Base-by-base conservation (phyloP, 1,140 invertebrate genomes). In the Himalopsyche phryganea region DNA sequence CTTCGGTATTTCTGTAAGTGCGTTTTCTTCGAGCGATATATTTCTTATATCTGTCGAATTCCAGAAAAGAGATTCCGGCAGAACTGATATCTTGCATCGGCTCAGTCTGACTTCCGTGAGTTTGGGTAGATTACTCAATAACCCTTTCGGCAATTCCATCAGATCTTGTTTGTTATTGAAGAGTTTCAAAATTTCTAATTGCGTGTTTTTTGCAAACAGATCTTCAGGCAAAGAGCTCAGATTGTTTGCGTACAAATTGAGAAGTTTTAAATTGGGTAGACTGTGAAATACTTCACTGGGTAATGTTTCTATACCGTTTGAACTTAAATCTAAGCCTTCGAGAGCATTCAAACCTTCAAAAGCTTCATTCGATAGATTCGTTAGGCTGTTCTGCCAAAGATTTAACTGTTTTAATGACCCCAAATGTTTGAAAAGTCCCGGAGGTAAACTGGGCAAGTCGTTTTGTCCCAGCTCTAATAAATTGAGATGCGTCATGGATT, bases 381-480 rank as follows among this genome's bases (percentile, higher is more conserved):
- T 76, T 45, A 87, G 69, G 53, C 79, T 76, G 63, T 85, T 87
- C 63, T 78, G 77, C 83, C 83, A 85, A 20, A 87, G 66, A 55
- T 84, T 85, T 32, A 86, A 66, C 20, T 78, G 76, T 52, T 71
- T 70, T 33, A 88, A 65, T 50, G 79, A 78, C 17, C 71, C 72
- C 60, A 85, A 73, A 67, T 83, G 78, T 36, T 75, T 71, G 63
- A 88, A 86, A 35, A 83, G 70, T 10, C 79, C 81, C 2, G 71
- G 71, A 11, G 81, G 79, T 59, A 87, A 69, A 63, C 75, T 72
- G 3, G 68, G 71, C 61, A 87, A 67, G 44, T 80, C 76, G 63
- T 86, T 86, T 48, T 77, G 73, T 33, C 81, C 83, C 50, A 88
- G 71, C 65, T 86, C 84, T 20, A 88, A 75, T 41, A 77, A 78